These are phyloP conservation scores for Solenodon paradoxus DNA, from an alignment of 2,113 vertebrate genomes.

Conservation along the genomic window DNA sequence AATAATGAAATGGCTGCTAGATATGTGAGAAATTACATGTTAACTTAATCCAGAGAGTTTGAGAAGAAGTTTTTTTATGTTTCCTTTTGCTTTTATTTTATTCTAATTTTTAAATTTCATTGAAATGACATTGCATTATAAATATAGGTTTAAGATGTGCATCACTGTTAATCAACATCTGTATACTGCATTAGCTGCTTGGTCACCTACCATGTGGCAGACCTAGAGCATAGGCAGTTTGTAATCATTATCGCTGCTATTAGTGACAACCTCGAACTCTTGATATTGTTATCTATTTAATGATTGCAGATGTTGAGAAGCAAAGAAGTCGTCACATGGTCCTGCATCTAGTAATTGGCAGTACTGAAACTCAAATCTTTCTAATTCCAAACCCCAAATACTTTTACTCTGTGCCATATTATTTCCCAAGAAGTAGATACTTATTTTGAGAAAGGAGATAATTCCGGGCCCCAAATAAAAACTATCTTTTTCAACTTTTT, in stretches of 20 bases:
- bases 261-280: background rate
- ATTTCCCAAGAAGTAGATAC: background rate
- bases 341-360: background rate
- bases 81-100: too few species aligned
- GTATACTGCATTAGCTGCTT: too few species aligned
- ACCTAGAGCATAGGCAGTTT: background rate
- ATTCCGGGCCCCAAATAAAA: background rate
- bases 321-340: background rate
- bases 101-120: too few species aligned
- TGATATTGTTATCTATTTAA: background rate
- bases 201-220: background rate
- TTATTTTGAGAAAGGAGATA: constrained; percentile 31
- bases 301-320: background rate
- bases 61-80: too few species aligned
- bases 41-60: background rate
- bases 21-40: background rate
- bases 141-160: too few species aligned
- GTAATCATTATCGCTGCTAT: background rate
- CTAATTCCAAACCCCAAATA: background rate
- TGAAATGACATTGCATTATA: too few species aligned
- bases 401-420: background rate
- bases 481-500: background rate
- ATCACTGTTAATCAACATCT: too few species aligned
- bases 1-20: background rate
- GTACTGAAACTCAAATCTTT: background rate